A percentile compares a stretch with the other conserved stretches of the same genome.
Conservation (phyloP, 35 echinoderm and acorn worm species). For the Eucidaris tribuloides region DNA sequence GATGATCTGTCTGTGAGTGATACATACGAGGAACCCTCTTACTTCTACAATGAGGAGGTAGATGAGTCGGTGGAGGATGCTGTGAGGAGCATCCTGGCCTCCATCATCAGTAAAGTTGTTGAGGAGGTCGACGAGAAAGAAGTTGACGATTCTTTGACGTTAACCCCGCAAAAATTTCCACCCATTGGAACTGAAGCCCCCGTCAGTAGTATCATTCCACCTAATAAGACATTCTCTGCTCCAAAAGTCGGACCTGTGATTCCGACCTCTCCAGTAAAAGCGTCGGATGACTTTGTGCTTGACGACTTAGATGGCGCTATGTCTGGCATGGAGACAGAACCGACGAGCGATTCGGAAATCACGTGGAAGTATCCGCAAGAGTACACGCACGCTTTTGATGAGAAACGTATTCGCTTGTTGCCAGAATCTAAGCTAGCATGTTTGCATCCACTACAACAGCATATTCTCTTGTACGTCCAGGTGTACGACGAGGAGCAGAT, state of each 20-base stretch:
- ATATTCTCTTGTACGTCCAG: conserved; percentile 90
- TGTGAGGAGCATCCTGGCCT: conserved; percentile 61
- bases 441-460: conserved; percentile 85
- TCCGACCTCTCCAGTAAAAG: conserved; percentile 9
- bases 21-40: conserved; percentile 76
- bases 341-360: conserved; percentile 25
- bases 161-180: not conserved
- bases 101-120: conserved; percentile 71
- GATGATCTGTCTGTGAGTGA: conserved; percentile 72
- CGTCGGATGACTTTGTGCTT: conserved; percentile 66
- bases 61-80: conserved; percentile 84
- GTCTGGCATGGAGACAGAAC: conserved; percentile 77
- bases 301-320: conserved; percentile 87
- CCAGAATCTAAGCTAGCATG: conserved; percentile 58
- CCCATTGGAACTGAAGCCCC: not conserved
- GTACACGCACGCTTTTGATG: conserved; percentile 13
- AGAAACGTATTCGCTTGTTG: conserved; percentile 40
- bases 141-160: not conserved
- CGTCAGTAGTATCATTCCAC: not conserved
- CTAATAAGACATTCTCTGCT: not conserved
- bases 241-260: not conserved
- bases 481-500: conserved; percentile 88
- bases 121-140: conserved; percentile 60
- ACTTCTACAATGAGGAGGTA: conserved; percentile 94
- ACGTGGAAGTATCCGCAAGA: conserved; percentile 14